Evolutionary conservation across 2,113 vertebrate genomes (phyloP).

Genomic region (Chunga burmeisteri): DNA sequence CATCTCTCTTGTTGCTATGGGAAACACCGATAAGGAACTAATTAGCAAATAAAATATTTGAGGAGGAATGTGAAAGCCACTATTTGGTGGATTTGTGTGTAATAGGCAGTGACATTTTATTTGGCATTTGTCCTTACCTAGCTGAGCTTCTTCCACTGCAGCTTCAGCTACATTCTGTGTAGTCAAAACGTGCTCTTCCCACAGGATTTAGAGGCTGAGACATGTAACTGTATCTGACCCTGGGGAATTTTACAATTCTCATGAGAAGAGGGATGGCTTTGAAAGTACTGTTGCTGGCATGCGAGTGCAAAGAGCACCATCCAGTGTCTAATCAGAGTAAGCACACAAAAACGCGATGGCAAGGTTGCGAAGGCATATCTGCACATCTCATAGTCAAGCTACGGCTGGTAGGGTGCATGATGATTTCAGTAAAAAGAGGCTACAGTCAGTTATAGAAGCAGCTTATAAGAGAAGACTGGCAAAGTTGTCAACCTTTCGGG

Average conservation of each 20-base stretch:
- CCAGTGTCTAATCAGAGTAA: slow-evolving; percentile 36
- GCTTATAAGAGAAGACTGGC: not conserved
- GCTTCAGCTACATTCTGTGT: not conserved
- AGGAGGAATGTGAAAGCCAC: not conserved
- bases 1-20: slow-evolving; percentile 48
- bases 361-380: not conserved
- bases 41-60: slow-evolving; percentile 41
- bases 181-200: slow-evolving; percentile 21
- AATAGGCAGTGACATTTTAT: not conserved
- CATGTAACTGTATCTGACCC: not conserved
- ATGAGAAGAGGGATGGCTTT: not conserved
- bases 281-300: not conserved
- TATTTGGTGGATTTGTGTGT: not conserved
- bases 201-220: not conserved
- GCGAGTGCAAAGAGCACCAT: slow-evolving; percentile 41
- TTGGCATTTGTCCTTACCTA: slow-evolving; percentile 3
- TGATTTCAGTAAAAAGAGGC: not conserved
- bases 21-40: slow-evolving; percentile 28
- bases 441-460: not conserved
- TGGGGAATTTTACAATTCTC: not conserved
- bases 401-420: too few species aligned
- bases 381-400: not conserved
- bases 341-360: not conserved
- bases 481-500: not conserved
- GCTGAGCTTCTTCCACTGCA: not conserved